These are phyloP conservation scores for Elgaria multicarinata DNA, from an alignment of 2,113 vertebrate species.

Conservation along the genomic window DNA sequence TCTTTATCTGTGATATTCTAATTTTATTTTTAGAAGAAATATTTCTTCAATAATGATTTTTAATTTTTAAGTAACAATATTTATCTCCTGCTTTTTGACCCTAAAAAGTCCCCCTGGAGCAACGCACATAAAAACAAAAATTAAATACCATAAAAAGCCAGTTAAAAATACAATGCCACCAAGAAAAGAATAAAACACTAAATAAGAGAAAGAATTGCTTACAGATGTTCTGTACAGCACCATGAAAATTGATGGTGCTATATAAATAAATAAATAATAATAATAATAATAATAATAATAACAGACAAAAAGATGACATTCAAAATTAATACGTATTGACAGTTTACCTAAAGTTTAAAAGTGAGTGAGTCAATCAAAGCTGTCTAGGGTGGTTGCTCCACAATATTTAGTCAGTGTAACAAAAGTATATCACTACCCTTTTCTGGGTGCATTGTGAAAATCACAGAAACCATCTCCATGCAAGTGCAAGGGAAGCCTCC, in stretches of 20 bases:
- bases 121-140: not conserved
- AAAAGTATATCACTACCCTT: not conserved
- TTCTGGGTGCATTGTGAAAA: not conserved
- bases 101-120: not conserved
- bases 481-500: not conserved
- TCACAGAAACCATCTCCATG: not conserved
- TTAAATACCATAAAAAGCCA: no score
- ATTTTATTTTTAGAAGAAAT: not conserved
- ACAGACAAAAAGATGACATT: not conserved
- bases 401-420: not conserved
- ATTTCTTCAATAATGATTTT: not conserved
- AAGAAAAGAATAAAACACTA: not conserved
- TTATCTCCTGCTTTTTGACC: not conserved
- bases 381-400: not conserved
- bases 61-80: not conserved
- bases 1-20: no score
- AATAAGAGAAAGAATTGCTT: not conserved
- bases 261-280: no score
- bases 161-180: not conserved
- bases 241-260: no score
- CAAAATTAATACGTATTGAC: not conserved
- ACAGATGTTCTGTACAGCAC: no score
- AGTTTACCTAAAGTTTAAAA: not conserved
- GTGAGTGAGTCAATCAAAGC: not conserved
- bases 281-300: no score